These are phyloP conservation scores for Peromyscus maniculatus DNA, from an alignment of 2,113 vertebrate species.

Conservation along the genomic window DNA sequence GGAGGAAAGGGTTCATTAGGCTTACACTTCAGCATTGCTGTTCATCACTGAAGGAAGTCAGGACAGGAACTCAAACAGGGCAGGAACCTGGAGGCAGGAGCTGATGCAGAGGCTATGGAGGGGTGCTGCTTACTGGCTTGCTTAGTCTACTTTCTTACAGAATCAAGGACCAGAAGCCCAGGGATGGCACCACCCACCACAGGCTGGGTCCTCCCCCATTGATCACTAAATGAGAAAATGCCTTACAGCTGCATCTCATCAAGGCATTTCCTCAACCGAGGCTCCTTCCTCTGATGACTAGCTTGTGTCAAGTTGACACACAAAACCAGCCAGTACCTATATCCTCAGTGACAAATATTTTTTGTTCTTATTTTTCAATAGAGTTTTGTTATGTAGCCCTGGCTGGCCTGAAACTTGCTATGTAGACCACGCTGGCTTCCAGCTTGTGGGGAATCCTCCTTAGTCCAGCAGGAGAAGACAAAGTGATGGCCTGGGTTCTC, in stretches of 20 bases:
- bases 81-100: not conserved
- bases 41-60: not conserved
- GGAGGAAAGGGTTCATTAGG: not conserved
- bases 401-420: not conserved
- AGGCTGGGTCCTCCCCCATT: not conserved
- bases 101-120: not conserved
- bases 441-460: not conserved
- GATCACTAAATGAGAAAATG: not conserved
- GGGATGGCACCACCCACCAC: not conserved
- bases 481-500: conserved; percentile 71
- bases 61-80: not conserved
- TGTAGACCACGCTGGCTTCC: not conserved
- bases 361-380: not conserved
- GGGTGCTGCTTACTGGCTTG: not conserved
- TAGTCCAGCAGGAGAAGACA: conserved; percentile 55
- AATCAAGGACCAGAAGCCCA: not conserved
- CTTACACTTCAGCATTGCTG: not conserved
- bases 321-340: not conserved
- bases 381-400: not conserved
- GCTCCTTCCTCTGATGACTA: not conserved
- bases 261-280: not conserved
- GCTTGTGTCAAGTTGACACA: not conserved
- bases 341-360: not conserved
- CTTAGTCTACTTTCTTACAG: not conserved
- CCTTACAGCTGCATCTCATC: not conserved